Conservation (phyloP, 2,797 vertebrate species). For the Danio choprae region DNA sequence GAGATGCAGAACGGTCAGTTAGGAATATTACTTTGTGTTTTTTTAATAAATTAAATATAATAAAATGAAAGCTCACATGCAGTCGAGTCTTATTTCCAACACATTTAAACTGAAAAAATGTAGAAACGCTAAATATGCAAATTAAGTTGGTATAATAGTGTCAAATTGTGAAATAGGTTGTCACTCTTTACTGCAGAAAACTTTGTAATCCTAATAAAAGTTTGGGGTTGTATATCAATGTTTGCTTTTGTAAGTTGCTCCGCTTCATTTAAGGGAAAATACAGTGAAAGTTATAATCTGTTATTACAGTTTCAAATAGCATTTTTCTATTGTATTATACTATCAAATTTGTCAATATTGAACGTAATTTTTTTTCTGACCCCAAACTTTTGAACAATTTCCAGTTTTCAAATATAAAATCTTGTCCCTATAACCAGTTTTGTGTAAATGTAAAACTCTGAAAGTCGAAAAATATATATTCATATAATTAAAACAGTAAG, state of each 20-base stretch:
- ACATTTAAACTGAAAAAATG: neutral
- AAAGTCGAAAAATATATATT: neutral
- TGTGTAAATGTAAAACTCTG: neutral
- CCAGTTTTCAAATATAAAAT: neutral
- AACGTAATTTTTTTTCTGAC: no score
- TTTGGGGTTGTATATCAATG: neutral
- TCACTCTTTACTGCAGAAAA: neutral
- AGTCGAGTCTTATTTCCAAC: neutral
- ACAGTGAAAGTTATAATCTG: no score
- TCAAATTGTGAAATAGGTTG: neutral
- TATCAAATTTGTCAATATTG: no score
- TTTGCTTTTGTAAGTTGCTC: no score
- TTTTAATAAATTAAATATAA: conserved; percentile 13
- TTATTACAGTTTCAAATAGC: no score
- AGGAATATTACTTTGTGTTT: neutral
- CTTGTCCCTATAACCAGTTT: conserved; percentile 1
- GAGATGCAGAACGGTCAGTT: neutral
- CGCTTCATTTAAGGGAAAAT: neutral
- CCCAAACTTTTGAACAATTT: neutral
- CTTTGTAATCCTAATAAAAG: neutral
- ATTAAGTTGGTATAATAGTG: no score
- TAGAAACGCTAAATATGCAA: neutral
- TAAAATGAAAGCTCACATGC: neutral
- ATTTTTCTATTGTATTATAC: no score
- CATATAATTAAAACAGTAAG: no score